These are phyloP conservation scores for Callipepla squamata DNA, from an alignment of 2,113 vertebrate genomes.

Conservation along the genomic window DNA sequence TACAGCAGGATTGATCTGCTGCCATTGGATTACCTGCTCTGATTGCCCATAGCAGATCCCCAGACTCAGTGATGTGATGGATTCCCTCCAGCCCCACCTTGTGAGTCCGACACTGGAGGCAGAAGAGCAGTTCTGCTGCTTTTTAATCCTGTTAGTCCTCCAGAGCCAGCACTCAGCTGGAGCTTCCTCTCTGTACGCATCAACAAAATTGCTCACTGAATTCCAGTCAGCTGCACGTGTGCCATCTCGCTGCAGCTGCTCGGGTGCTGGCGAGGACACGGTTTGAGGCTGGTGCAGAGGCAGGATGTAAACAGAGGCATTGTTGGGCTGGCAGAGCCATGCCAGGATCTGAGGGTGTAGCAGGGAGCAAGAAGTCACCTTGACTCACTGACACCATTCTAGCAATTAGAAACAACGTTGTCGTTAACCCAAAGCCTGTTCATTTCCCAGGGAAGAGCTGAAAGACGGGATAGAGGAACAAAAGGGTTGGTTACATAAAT, in stretches of 20 bases:
- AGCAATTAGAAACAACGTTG: neutral
- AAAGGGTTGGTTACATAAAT: neutral
- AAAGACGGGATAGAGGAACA: neutral
- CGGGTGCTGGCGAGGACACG: fast-evolving
- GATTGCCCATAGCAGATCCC: neutral
- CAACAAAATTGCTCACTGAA: neutral
- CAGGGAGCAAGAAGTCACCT: neutral
- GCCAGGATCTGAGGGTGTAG: neutral
- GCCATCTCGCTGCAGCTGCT: neutral
- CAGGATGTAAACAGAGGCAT: neutral
- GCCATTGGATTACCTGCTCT: neutral
- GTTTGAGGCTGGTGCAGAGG: neutral
- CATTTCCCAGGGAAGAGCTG: neutral
- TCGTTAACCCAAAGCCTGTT: neutral
- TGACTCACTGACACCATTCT: neutral
- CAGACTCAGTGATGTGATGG: fast-evolving
- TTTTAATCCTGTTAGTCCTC: neutral
- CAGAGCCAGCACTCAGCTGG: neutral
- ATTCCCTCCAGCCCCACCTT: neutral
- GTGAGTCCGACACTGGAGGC: neutral
- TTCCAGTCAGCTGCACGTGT: neutral
- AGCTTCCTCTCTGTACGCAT: neutral
- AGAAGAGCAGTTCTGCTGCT: neutral
- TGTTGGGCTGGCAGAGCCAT: neutral
- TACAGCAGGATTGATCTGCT: neutral